Percentiles rank a stretch among this genome's conserved stretches.
phyloP scores from a whole-genome alignment of 2,113 vertebrate species.

The Xenotilapia leptura region DNA sequence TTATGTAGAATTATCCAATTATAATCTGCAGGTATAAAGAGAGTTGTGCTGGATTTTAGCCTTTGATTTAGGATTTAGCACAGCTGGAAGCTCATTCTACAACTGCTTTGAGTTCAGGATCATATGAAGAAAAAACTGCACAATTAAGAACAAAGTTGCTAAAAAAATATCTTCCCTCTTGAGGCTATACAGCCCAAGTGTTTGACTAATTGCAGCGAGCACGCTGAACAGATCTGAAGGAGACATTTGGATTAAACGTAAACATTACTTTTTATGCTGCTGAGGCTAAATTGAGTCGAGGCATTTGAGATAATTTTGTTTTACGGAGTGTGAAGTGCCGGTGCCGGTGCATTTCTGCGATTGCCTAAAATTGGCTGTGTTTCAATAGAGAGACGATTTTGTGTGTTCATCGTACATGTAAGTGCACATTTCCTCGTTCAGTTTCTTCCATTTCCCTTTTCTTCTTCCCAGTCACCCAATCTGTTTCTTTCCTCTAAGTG shows the following conservation, averaged over 20 bases:
- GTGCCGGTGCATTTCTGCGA: background rate
- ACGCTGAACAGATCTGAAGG: background rate
- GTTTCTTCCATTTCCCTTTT: background rate
- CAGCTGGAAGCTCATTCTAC: background rate
- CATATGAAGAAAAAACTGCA: background rate
- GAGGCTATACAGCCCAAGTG: background rate
- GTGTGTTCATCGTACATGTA: background rate
- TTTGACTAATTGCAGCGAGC: slow-evolving; percentile 2
- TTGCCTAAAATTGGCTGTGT: background rate
- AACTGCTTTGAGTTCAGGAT: background rate
- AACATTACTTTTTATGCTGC: background rate
- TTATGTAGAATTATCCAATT: background rate
- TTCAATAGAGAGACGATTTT: background rate
- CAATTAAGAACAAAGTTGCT: background rate
- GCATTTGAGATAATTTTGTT: background rate
- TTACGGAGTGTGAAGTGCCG: background rate
- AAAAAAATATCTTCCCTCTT: background rate
- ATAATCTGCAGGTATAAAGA: background rate
- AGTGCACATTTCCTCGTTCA: background rate
- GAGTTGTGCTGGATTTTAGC: background rate
- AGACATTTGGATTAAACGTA: slow-evolving; percentile 13
- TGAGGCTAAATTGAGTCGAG: background rate
- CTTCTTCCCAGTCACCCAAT: background rate
- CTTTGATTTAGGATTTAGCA: background rate
- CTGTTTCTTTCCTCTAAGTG: background rate